These are phyloP conservation scores for Brassicogethes aeneus DNA, from an alignment of 2,888 invertebrate genomes.

Conservation along the genomic window DNA sequence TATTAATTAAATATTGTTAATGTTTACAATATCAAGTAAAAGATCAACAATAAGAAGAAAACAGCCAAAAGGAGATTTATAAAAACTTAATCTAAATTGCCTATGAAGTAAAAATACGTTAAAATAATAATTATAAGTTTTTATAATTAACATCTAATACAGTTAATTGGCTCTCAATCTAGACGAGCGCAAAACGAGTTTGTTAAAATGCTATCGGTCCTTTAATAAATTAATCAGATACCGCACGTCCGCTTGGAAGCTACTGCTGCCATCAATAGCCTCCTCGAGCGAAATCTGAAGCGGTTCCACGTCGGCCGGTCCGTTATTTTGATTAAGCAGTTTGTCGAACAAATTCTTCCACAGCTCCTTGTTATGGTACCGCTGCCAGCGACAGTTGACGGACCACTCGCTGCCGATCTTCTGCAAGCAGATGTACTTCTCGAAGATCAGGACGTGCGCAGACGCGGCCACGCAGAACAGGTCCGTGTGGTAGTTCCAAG, in stretches of 20 bases:
- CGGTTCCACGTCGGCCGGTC: slow-evolving; percentile 30
- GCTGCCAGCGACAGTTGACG: slow-evolving; percentile 31
- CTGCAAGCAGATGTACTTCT: slow-evolving; percentile 72
- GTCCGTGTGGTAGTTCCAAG: slow-evolving; percentile 94
- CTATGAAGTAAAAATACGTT: too few species aligned
- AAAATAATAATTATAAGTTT: too few species aligned
- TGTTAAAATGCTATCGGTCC: slow-evolving; percentile 32
- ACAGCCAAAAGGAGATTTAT: too few species aligned
- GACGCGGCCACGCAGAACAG: slow-evolving; percentile 83
- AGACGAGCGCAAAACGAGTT: too few species aligned
- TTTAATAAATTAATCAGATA: slow-evolving; percentile 32
- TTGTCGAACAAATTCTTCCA: slow-evolving; percentile 77
- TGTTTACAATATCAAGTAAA: too few species aligned
- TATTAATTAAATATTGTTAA: too few species aligned
- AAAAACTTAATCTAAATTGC: too few species aligned
- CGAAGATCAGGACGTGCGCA: slow-evolving; percentile 78
- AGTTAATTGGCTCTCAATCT: too few species aligned
- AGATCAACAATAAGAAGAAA: too few species aligned
- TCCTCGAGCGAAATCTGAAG: slow-evolving; percentile 27
- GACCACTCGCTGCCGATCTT: slow-evolving; percentile 35
- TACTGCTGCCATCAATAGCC: slow-evolving; percentile 21
- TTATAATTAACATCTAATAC: too few species aligned
- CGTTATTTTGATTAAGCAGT: slow-evolving; percentile 56
- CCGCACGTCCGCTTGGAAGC: slow-evolving; percentile 26
- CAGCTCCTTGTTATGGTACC: slow-evolving; percentile 52